Evolutionary conservation across 2,797 vertebrate species (phyloP).

Genomic region (Hippopotamyrus pictus): DNA sequence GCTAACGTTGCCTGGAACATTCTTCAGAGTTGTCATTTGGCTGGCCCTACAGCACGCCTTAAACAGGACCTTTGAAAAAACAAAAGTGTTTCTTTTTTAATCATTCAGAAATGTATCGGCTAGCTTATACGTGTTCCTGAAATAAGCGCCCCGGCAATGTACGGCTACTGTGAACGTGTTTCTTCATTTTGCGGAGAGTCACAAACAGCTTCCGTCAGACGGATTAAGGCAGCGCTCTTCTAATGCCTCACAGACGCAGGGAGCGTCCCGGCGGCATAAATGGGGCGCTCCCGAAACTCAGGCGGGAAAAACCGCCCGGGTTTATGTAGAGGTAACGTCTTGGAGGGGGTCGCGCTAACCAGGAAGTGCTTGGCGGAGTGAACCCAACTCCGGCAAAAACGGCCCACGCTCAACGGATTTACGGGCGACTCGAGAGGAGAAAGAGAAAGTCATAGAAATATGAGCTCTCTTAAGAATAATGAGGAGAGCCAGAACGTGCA

Average conservation of each 20-base stretch:
- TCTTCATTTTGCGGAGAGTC: not conserved
- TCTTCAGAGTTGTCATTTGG: not conserved
- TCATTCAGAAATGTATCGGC: not conserved
- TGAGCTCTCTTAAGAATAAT: conserved; percentile 24
- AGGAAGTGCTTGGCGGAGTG: not conserved
- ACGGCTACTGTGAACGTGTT: not conserved
- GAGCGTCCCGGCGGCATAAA: not conserved
- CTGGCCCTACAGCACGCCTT: not conserved
- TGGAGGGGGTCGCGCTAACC: not conserved
- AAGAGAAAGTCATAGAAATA: conserved; percentile 14
- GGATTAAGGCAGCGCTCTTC: not conserved
- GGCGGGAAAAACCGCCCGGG: not conserved
- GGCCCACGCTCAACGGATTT: not conserved
- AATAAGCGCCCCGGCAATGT: not conserved
- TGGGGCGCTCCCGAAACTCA: not conserved
- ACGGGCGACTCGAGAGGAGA: not conserved
- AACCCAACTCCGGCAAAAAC: not conserved
- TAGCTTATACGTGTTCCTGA: not conserved
- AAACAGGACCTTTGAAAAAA: not conserved
- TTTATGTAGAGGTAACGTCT: not conserved
- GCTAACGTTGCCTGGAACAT: not conserved
- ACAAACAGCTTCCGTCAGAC: not conserved
- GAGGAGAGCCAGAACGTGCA: conserved; percentile 29
- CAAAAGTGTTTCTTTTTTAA: not conserved
- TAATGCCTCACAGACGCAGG: not conserved